Conservation (phyloP, 2,113 vertebrate species). For the Morone chrysops region DNA sequence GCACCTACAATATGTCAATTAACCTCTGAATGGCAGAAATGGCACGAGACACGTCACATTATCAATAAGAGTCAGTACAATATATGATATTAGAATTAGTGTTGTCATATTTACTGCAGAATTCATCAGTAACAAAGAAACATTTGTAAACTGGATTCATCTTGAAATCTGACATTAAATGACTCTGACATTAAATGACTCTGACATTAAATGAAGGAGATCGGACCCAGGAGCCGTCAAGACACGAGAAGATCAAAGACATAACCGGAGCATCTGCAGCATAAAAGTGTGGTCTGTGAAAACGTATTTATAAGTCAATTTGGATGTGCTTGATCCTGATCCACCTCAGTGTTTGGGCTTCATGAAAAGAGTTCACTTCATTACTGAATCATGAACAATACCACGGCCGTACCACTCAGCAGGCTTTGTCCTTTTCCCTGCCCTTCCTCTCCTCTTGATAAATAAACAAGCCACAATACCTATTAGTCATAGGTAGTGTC, state of each 20-base stretch:
- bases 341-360: neutral
- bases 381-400: conserved; percentile 38
- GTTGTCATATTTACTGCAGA: neutral
- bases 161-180: neutral
- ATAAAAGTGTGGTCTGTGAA: conserved; percentile 36
- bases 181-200: conserved; percentile 11
- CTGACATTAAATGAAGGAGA: conserved; percentile 40
- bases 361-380: conserved; percentile 30
- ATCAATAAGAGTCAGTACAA: neutral
- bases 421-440: conserved; percentile 22
- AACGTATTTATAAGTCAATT: conserved; percentile 37
- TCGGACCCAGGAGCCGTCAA: conserved; percentile 46
- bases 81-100: neutral
- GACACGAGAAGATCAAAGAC: conserved; percentile 52
- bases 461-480: conserved; percentile 11
- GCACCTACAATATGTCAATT: conserved; percentile 5
- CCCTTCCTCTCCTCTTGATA: conserved; percentile 8
- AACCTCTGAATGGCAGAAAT: conserved; percentile 7
- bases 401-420: neutral
- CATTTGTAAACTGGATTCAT: conserved; percentile 6
- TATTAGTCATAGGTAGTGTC: neutral
- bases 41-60: neutral
- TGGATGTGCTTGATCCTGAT: conserved; percentile 29
- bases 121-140: neutral
- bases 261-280: conserved; percentile 32